phyloP scores from a whole-genome alignment of 2,113 vertebrate genomes.

The Puma concolor region DNA sequence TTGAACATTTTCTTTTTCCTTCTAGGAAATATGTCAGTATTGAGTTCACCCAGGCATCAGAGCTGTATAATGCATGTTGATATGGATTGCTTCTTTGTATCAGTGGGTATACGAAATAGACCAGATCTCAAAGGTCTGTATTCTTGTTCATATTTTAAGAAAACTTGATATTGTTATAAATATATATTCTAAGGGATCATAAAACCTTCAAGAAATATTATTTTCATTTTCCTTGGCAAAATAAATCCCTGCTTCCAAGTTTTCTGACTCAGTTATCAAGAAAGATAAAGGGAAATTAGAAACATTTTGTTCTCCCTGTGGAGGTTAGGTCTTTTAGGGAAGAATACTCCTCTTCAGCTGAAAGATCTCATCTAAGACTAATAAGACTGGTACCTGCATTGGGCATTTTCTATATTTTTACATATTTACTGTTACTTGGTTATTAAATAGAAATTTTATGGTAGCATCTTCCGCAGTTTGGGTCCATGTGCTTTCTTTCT shows the following conservation, averaged over 20 bases:
- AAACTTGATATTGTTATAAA: background rate
- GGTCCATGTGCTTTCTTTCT: background rate
- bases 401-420: background rate
- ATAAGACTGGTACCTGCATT: background rate
- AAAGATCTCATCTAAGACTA: background rate
- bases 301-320: background rate
- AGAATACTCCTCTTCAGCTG: background rate
- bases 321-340: background rate
- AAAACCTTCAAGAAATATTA: background rate
- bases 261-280: background rate
- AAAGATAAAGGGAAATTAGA: background rate
- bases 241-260: background rate
- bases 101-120: constrained; percentile 95
- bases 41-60: constrained; percentile 86
- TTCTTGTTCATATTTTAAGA: constrained; percentile 67
- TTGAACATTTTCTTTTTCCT: constrained; percentile 85
- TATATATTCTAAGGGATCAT: constrained; percentile 17
- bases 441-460: constrained; percentile 30
- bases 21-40: constrained; percentile 85
- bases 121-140: constrained; percentile 96
- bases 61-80: constrained; percentile 98
- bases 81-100: constrained; percentile 99
- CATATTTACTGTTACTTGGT: background rate
- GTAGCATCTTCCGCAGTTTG: background rate
- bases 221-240: constrained; percentile 7